These are phyloP conservation scores for Mormyrops attenuatus DNA, from an alignment of 2,797 vertebrate genomes.

Conservation along the genomic window DNA sequence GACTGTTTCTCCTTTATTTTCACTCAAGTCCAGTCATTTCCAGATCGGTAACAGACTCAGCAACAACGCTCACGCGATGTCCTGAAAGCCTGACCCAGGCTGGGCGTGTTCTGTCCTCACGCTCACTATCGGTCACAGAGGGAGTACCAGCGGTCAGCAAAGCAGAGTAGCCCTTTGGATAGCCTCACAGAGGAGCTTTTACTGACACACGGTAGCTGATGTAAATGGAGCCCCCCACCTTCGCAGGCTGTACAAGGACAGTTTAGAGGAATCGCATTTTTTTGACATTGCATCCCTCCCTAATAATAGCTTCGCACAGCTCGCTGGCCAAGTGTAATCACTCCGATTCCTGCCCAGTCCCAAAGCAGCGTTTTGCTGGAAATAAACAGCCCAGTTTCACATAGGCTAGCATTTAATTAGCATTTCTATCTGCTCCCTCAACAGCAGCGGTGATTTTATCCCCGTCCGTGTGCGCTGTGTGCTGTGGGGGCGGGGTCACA, in stretches of 20 bases:
- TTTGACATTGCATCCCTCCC: background rate
- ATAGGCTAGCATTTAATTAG: constrained; percentile 18
- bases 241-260: no score
- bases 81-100: background rate
- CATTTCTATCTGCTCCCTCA: background rate
- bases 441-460: background rate
- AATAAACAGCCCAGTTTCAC: constrained; percentile 14
- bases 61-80: background rate
- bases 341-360: background rate
- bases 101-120: background rate
- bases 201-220: background rate
- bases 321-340: background rate
- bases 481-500: background rate
- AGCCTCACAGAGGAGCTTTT: background rate
- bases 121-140: background rate
- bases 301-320: constrained; percentile 3
- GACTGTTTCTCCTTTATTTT: background rate
- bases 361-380: background rate
- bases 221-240: background rate
- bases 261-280: background rate
- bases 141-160: background rate
- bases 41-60: background rate
- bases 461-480: background rate
- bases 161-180: background rate
- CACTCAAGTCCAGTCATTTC: background rate